phyloP scores from a whole-genome alignment of 2,113 vertebrate genomes.

The Pavo muticus region DNA sequence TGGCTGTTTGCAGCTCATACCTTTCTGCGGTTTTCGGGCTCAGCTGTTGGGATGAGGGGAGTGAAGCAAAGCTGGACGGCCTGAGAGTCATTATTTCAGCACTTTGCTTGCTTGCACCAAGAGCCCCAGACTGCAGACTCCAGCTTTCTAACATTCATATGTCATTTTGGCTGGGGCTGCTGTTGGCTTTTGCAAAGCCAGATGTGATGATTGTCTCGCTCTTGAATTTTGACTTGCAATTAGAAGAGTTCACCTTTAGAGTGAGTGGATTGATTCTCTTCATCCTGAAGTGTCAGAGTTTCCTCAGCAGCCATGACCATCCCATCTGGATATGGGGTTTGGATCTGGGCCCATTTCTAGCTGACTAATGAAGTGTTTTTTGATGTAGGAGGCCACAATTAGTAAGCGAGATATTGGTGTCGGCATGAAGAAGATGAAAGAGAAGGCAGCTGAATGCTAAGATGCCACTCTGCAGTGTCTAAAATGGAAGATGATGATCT shows the following conservation, averaged over 20 bases:
- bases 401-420: background rate
- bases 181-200: background rate
- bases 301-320: background rate
- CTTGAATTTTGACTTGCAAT: background rate
- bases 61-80: background rate
- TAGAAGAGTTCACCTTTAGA: background rate
- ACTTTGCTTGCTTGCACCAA: background rate
- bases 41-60: background rate
- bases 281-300: background rate
- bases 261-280: background rate
- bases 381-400: background rate
- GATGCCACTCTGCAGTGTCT: background rate
- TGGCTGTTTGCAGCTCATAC: background rate
- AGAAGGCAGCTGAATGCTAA: background rate
- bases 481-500: background rate
- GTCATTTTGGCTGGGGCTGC: background rate
- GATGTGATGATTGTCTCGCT: background rate
- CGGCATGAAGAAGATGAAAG: background rate
- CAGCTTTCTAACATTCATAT: background rate
- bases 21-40: background rate
- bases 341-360: background rate
- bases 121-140: background rate
- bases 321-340: slow-evolving; percentile 1
- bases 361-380: background rate
- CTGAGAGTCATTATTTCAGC: background rate